Evolutionary conservation across 2,113 vertebrate species (phyloP).

Genomic region (Bolborhynchus lineola): DNA sequence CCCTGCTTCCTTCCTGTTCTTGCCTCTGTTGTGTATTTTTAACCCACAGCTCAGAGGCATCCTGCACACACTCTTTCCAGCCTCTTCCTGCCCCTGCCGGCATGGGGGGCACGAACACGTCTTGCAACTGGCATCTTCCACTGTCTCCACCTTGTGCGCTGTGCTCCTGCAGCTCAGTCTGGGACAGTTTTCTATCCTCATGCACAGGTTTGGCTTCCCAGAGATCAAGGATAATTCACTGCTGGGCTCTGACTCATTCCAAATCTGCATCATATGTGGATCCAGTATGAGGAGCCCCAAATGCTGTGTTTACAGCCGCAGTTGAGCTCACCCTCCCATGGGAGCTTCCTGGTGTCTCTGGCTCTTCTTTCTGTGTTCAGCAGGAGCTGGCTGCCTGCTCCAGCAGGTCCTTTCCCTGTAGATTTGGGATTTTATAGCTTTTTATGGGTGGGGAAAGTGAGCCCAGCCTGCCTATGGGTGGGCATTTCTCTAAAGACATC

Average conservation of each 20-base stretch:
- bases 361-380: background rate
- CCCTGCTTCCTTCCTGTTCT: slow-evolving; percentile 71
- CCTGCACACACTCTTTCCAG: background rate
- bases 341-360: background rate
- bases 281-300: background rate
- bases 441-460: background rate
- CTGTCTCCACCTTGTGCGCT: background rate
- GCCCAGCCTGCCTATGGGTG: background rate
- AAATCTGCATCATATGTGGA: background rate
- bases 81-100: background rate
- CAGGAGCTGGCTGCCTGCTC: background rate
- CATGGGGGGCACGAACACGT: fast-evolving
- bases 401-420: background rate
- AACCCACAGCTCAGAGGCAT: background rate
- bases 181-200: background rate
- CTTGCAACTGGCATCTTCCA: background rate
- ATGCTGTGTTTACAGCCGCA: background rate
- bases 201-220: background rate
- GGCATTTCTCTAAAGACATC: background rate
- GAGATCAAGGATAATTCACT: background rate
- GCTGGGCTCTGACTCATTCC: background rate
- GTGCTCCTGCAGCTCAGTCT: background rate
- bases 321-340: background rate
- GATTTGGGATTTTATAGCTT: background rate
- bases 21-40: slow-evolving; percentile 64